Evolutionary conservation across 2,797 vertebrate species (phyloP), one percentile per base, ranked within the genome.

Genomic region (Sebastiscus tertius): DNA sequence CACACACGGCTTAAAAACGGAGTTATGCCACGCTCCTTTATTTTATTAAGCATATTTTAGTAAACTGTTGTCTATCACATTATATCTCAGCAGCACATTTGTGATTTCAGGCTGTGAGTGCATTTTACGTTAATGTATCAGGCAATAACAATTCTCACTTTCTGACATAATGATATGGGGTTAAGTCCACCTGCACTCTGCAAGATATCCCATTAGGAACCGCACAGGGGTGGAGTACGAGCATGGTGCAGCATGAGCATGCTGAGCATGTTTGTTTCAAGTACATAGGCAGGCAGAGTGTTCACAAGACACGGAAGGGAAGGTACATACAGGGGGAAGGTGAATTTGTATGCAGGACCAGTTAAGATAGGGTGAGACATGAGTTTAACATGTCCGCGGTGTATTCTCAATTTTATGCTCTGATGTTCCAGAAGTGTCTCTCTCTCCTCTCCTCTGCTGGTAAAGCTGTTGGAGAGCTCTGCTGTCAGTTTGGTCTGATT

Each of bases 371-470:
- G 67, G 88, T 78, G 77, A 90, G 88, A 92, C 90, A 86, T 61
- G 86, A 89, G 63, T 91, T 89, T 81, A 91, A 87, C 86, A 77
- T 84, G 86, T 88, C 88, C 74, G 80, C 68, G 8, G 63, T 85
- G 74, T 56, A 80, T 89, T 87, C 80, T 85, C 80, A 71, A 46
- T 90, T 82, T 89, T 83, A 75, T 85, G 84, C 85, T 84, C 77
- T 31, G 65, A 82, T 81, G 72, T 88, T 87, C 60, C 52, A 60
- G 75, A 75, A 55, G 33, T 49, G 69, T 84, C 52, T 79, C 46
- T 52, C 59, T 72, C 66, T 77, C 36, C 36, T 72, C 66, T 82
- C 14, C 72, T 77, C 78, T 72, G 61, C 66, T 72, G 62, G 58
- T 63, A 34, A 84, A 81, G 72, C 76, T 72, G 71, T 80, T 49